Base-by-base conservation (phyloP, 2,113 vertebrate genomes). In the Colius striatus region DNA sequence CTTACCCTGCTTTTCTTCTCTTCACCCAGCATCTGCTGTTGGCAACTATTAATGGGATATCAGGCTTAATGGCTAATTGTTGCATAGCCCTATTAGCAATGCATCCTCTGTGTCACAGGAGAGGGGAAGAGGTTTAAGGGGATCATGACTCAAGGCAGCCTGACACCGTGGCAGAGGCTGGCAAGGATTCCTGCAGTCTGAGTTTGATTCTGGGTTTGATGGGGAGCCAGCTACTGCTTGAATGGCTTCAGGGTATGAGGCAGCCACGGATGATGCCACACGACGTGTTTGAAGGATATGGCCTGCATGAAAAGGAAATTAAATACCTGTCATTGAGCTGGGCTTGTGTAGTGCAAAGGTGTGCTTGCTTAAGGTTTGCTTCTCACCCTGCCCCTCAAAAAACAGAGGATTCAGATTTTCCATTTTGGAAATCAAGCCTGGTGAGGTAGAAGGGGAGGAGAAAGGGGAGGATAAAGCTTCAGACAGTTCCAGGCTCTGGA, bases 41-140 rank as follows among this genome's bases (percentile, higher is more conserved):
- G 94, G 94, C 65, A 81, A 1, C 83, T 60, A 9, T 75, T 97
- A 96, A 96, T 87, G 86, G 68, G 96, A 93, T 96, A 60, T 25
- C 18, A 29, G 79, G 83, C 92, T 96, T 90, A 94, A 71, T 36
- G 92, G 34, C 73, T 95, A 89, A 95, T 96, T 89, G 78, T 16
- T 55, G 3, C 4, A 0, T 11, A 84, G 83, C 48, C 86, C 48
- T 67, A 27, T 90, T 67, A 94, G 45, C 11, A 13, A 25, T 43
- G 62, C 53, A 21, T 38, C 34, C 74, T 72, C 66, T 1, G 2
- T 27, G n/a, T 73, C 82, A 34, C 1, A 6, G 77, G 32, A 55
- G 54, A 74, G 32, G 71, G 50, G 47, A 90, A 70, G 72, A 67
- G 83, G 12, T 61, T 96, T 93, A 92, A 92, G 73, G 72, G 82